Conservation (phyloP, 2,797 vertebrate species). For the Lepus townsendii region DNA sequence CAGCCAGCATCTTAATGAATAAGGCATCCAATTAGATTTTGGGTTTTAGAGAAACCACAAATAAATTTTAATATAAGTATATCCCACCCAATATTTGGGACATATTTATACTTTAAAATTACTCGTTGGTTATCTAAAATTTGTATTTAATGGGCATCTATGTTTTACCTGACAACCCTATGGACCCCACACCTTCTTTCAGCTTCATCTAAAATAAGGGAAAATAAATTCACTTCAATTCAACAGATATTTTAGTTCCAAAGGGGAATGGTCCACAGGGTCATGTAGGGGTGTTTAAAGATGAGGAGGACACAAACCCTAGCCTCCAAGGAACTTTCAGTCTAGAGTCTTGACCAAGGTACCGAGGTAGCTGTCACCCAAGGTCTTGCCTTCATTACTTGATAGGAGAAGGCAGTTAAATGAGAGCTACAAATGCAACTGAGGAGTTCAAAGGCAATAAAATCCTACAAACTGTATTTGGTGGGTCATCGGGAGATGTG, state of each 20-base stretch:
- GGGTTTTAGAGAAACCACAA: background rate
- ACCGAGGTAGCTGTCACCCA: background rate
- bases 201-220: background rate
- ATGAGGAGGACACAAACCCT: background rate
- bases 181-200: background rate
- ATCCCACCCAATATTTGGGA: background rate
- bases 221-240: background rate
- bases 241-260: background rate
- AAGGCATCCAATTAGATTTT: background rate
- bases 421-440: background rate
- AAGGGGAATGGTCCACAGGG: background rate
- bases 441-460: background rate
- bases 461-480: background rate
- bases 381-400: background rate
- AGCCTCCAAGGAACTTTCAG: background rate
- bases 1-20: no score
- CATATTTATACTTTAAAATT: background rate
- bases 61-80: background rate
- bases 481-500: background rate
- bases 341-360: background rate
- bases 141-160: background rate
- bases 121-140: background rate
- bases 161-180: background rate
- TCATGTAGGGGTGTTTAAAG: background rate
- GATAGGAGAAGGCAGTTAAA: background rate